These are phyloP conservation scores for Nymphalis urticae DNA, from an alignment of 2,888 invertebrate species.

Conservation along the genomic window DNA sequence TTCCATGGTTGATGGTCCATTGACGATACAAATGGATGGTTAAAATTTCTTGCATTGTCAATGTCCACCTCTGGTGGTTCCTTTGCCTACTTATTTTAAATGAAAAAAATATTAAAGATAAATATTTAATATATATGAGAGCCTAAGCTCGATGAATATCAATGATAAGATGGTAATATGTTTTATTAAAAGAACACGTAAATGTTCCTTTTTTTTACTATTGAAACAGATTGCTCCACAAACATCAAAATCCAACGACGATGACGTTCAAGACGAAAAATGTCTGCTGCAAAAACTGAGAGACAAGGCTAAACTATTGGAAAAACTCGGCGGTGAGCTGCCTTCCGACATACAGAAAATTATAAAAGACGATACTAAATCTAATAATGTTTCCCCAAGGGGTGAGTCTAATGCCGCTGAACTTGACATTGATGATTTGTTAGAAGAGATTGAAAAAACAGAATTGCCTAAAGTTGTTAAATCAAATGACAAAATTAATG, in stretches of 20 bases:
- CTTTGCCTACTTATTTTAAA: no score
- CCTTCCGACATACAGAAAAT: constrained; percentile 75
- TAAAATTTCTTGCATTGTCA: no score
- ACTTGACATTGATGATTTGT: constrained; percentile 64
- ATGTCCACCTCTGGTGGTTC: no score
- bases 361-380: constrained; percentile 60
- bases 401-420: constrained; percentile 46
- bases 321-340: constrained; percentile 78
- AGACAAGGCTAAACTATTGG: constrained; percentile 76
- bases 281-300: constrained; percentile 65
- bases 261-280: constrained; percentile 68
- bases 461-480: constrained; percentile 60
- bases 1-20: no score
- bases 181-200: not conserved
- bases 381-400: constrained; percentile 53
- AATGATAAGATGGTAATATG: no score
- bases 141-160: no score
- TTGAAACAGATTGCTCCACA: not conserved
- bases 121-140: no score
- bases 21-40: no score
- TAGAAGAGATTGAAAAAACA: constrained; percentile 71
- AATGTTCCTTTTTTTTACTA: not conserved
- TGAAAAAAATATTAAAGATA: no score
- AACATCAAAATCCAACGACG: constrained; percentile 47
- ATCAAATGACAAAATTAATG: constrained; percentile 45